These are phyloP conservation scores for Caenorhabditis doughertyi DNA, from an alignment of 2,888 invertebrate genomes.

Conservation along the genomic window DNA sequence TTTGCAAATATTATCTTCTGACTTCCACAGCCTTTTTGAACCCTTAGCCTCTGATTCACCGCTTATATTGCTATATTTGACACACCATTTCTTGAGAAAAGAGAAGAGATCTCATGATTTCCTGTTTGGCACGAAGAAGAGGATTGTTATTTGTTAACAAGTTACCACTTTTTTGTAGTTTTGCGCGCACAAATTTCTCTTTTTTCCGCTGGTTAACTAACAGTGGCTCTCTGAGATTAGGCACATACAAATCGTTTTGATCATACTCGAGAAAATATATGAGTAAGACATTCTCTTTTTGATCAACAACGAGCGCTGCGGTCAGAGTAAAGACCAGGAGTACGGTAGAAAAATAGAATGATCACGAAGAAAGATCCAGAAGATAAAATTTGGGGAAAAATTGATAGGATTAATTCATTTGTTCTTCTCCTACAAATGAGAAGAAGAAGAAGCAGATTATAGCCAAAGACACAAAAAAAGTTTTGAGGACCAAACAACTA, in stretches of 20 bases:
- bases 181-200: neutral
- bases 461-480: no score
- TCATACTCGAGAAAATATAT: neutral
- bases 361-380: constrained; percentile 11
- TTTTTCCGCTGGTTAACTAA: neutral
- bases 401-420: no score
- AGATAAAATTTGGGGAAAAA: no score
- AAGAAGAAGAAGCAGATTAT: no score
- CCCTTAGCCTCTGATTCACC: neutral
- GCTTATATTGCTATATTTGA: neutral
- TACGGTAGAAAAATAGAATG: neutral
- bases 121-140: constrained; percentile 1
- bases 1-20: neutral
- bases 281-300: no score
- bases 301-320: neutral
- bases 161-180: constrained; percentile 34
- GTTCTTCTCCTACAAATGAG: no score
- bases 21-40: neutral
- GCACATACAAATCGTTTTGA: neutral
- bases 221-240: neutral
- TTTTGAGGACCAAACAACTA: neutral
- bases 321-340: neutral
- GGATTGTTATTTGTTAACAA: constrained; percentile 29
- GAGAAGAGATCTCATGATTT: constrained; percentile 1
- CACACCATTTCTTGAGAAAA: neutral